These are phyloP conservation scores for Drosophila melanogaster DNA, from an alignment of 1,140 invertebrate genomes.

Conservation along the genomic window Release_6_plus_ISO1_MT NT_033779.5:18896501-18897000, in stretches of 20 bases:
- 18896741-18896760: slow-evolving; percentile 26
- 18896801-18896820: too few species aligned
- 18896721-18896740: slow-evolving; percentile 29
- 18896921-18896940: too few species aligned
- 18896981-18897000: too few species aligned
- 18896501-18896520: slow-evolving; percentile 55
- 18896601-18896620: slow-evolving; percentile 69
- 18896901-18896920: not conserved
- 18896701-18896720: slow-evolving; percentile 78
- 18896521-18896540: slow-evolving; percentile 4
- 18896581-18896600: slow-evolving; percentile 73
- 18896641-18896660: slow-evolving; percentile 29
- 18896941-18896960: too few species aligned
- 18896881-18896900: too few species aligned
- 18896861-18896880: too few species aligned
- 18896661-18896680: slow-evolving; percentile 47
- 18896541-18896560: not conserved
- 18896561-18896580: slow-evolving; percentile 13
- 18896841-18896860: too few species aligned
- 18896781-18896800: slow-evolving; percentile 4
- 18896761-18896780: slow-evolving; percentile 1
- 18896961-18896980: too few species aligned
- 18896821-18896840: too few species aligned
- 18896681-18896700: slow-evolving; percentile 80
- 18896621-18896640: slow-evolving; percentile 75